A percentile compares a stretch with the other conserved stretches of the same genome.
Evolutionary conservation across 1,140 invertebrate genomes (phyloP).

Genomic region (Aphaenogaster ashmeadi): DNA sequence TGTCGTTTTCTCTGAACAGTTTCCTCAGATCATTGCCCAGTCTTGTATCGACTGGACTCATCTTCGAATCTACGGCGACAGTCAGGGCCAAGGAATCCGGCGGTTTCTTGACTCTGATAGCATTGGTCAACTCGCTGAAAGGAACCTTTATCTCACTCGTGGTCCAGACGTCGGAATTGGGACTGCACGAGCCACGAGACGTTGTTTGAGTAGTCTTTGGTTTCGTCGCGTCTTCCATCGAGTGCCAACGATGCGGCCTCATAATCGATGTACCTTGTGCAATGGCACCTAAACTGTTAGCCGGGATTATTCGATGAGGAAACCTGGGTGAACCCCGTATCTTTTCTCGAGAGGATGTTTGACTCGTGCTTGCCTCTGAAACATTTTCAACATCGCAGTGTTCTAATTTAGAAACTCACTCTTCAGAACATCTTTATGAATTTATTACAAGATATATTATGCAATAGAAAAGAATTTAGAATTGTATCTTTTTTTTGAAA

Average conservation of each 20-base stretch:
- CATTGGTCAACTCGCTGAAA: conserved; percentile 82
- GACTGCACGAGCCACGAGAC: conserved; percentile 78
- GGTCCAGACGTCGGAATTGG: conserved; percentile 85
- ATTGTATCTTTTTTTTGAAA: neutral
- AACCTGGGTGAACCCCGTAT: conserved; percentile 90
- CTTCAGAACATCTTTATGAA: neutral
- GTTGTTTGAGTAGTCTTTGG: conserved; percentile 73
- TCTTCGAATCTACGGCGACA: conserved; percentile 73
- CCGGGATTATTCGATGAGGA: conserved; percentile 91
- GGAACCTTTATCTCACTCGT: conserved; percentile 84
- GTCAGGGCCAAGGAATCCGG: conserved; percentile 71
- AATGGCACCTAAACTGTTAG: conserved; percentile 89
- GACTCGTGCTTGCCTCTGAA: conserved; percentile 76
- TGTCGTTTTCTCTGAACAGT: conserved; percentile 74
- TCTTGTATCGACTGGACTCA: conserved; percentile 73
- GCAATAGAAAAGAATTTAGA: conserved; percentile 2
- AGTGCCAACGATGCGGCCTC: conserved; percentile 87
- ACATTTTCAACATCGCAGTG: conserved; percentile 29
- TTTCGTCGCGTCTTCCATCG: conserved; percentile 89
- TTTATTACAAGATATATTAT: conserved; percentile 16
- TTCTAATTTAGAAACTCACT: conserved; percentile 1
- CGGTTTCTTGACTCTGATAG: conserved; percentile 67
- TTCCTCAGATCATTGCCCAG: conserved; percentile 76
- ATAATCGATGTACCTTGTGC: conserved; percentile 65
- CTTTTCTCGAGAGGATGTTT: conserved; percentile 83